phyloP scores from a whole-genome alignment of 1,140 invertebrate genomes.

The Diorhabda sublineata region DNA sequence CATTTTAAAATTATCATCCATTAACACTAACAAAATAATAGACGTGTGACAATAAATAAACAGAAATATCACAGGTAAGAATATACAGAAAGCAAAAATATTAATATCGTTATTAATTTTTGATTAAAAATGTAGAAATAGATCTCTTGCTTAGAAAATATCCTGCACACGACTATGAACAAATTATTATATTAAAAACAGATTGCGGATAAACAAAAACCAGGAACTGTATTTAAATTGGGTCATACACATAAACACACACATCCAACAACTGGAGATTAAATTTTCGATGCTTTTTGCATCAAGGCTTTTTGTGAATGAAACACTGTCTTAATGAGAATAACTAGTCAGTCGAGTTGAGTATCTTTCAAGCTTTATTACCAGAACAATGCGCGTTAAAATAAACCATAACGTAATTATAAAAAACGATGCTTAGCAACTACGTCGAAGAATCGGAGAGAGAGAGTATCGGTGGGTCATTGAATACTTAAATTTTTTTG shows the following conservation, averaged over 20 bases:
- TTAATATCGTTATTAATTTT: too few species aligned
- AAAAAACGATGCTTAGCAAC: too few species aligned
- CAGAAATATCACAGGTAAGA: too few species aligned
- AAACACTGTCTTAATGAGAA: background rate
- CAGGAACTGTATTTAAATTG: background rate
- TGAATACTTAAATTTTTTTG: too few species aligned
- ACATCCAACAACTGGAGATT: background rate
- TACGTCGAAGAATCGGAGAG: too few species aligned
- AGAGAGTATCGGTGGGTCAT: too few species aligned
- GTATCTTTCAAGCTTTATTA: background rate
- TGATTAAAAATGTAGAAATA: too few species aligned
- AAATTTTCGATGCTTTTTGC: background rate
- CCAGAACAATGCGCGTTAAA: background rate
- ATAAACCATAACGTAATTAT: background rate
- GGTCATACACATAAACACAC: background rate
- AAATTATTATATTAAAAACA: background rate
- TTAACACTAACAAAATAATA: too few species aligned
- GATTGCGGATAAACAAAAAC: slow-evolving; percentile 2
- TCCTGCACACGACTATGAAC: background rate
- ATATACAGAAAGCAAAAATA: too few species aligned
- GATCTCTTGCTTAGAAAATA: background rate
- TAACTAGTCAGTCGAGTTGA: background rate
- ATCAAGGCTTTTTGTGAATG: background rate
- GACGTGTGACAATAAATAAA: too few species aligned
- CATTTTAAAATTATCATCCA: too few species aligned